Evolutionary conservation across 2,113 vertebrate species (phyloP).

Genomic region (Parus major): DNA sequence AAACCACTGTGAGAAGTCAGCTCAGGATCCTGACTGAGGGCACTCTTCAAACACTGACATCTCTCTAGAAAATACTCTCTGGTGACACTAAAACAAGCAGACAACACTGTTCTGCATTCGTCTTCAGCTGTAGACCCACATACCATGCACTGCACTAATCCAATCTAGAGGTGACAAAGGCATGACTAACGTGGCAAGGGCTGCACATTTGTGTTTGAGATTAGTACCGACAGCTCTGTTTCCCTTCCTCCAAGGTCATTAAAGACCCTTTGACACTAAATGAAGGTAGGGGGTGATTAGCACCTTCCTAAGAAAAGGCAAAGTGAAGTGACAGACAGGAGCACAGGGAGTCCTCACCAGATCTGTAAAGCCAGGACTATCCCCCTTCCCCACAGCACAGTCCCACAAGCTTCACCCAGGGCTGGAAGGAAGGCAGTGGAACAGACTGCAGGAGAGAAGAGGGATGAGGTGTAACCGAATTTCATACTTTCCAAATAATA

Average conservation of each 20-base stretch:
- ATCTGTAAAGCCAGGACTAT: background rate
- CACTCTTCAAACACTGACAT: background rate
- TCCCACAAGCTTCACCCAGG: background rate
- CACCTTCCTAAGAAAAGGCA: background rate
- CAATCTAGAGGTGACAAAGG: constrained; percentile 44
- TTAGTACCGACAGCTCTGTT: background rate
- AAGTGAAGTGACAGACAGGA: background rate
- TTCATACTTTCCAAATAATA: background rate
- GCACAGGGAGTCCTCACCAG: background rate
- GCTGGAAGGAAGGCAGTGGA: background rate
- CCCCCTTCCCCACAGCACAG: background rate
- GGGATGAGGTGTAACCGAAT: background rate
- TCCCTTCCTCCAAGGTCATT: constrained; percentile 24
- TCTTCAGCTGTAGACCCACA: background rate
- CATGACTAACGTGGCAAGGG: constrained; percentile 13
- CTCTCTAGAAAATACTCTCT: background rate
- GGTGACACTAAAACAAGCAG: constrained; percentile 10
- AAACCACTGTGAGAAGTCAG: background rate
- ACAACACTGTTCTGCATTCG: background rate
- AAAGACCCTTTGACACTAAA: background rate
- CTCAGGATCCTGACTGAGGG: background rate
- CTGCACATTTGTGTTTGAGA: background rate
- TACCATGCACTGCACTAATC: background rate
- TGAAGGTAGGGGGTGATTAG: background rate
- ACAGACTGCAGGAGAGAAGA: background rate